Percentiles rank a stretch among this genome's conserved stretches.
Evolutionary conservation across 2,888 invertebrate genomes (phyloP).

Genomic region (Dasypolia templi): DNA sequence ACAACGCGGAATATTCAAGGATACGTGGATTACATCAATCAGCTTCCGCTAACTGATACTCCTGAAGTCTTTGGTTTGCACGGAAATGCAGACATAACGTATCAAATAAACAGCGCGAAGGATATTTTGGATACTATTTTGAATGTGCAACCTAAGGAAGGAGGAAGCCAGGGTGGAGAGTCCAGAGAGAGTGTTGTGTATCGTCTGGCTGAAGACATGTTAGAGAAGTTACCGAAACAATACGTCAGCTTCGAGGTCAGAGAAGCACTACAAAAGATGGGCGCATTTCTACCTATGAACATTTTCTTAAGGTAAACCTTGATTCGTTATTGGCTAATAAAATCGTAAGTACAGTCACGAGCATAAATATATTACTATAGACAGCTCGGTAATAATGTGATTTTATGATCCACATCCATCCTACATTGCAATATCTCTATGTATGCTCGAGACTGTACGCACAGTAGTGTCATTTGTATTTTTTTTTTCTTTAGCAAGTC

Average conservation of each 20-base stretch:
- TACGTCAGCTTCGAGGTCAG: constrained; percentile 97
- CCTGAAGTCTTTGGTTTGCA: constrained; percentile 99
- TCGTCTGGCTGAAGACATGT: constrained; percentile 97
- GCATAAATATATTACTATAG: neutral
- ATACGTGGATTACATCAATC: constrained; percentile 96
- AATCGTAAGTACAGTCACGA: neutral
- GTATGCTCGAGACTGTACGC: too few species aligned
- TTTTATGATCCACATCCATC: neutral
- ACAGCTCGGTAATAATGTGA: neutral
- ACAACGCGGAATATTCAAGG: constrained; percentile 94
- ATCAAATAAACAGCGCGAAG: constrained; percentile 98
- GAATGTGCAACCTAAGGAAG: constrained; percentile 99
- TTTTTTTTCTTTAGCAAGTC: too few species aligned
- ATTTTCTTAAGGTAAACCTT: constrained; percentile 94
- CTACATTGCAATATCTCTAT: too few species aligned
- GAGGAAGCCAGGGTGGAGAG: constrained; percentile 97
- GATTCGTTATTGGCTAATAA: neutral
- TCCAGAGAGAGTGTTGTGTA: constrained; percentile 98
- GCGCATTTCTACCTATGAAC: constrained; percentile 98
- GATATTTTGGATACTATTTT: constrained; percentile 98
- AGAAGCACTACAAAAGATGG: constrained; percentile 97
- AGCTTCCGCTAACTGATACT: constrained; percentile 95
- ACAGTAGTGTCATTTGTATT: too few species aligned
- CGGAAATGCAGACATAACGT: constrained; percentile 98
- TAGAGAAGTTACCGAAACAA: constrained; percentile 93